Conservation (phyloP, 2,797 vertebrate species). For the Notamacropus eugenii region DNA sequence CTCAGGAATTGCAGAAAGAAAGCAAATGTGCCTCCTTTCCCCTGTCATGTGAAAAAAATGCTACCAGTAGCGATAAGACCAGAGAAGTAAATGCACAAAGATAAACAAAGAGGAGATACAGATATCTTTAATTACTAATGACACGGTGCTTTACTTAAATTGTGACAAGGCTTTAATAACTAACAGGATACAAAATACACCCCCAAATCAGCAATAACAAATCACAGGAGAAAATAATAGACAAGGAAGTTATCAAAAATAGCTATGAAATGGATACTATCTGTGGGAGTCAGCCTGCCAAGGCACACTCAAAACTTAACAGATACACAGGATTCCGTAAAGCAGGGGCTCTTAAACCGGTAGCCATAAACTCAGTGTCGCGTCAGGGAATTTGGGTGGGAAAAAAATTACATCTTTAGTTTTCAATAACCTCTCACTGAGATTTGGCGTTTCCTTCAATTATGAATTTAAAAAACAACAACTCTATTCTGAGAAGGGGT, state of each 20-base stretch:
- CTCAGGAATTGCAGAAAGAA: neutral
- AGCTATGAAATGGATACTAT: neutral
- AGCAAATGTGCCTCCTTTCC: neutral
- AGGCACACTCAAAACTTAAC: neutral
- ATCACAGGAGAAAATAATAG: neutral
- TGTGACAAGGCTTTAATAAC: neutral
- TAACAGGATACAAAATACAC: neutral
- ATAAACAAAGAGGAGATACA: neutral
- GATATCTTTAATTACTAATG: neutral
- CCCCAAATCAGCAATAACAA: neutral
- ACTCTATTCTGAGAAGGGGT: neutral
- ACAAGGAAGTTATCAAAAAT: neutral
- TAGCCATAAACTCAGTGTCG: neutral
- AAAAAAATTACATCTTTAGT: neutral
- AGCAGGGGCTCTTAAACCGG: neutral
- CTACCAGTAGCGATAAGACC: neutral
- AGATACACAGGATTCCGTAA: neutral
- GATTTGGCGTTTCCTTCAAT: neutral
- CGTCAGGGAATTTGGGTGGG: neutral
- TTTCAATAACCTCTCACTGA: neutral
- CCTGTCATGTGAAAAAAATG: neutral
- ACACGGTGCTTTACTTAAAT: neutral
- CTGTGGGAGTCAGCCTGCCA: neutral
- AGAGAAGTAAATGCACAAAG: neutral
- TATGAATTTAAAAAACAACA: neutral